phyloP scores from a whole-genome alignment of 2,797 vertebrate genomes.

The Tenualosa ilisha region DNA sequence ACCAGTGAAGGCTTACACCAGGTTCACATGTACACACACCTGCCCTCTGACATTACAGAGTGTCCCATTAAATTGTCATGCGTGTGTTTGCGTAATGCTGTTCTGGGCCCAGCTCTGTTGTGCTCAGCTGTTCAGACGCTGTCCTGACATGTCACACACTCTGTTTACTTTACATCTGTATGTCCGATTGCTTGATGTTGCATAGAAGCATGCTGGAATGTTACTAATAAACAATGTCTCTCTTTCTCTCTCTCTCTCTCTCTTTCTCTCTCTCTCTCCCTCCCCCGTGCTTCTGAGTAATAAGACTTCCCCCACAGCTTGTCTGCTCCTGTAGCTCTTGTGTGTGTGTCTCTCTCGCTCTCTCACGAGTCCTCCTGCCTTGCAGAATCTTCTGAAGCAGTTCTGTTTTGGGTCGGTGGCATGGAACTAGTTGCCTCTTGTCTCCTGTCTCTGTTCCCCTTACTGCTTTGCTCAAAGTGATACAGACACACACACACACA shows the following conservation, averaged over 20 bases:
- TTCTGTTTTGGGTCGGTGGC: conserved; percentile 98
- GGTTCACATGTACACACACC: not conserved
- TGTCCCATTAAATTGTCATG: not conserved
- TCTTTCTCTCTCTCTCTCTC: conserved; percentile 13
- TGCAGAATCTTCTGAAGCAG: conserved; percentile 92
- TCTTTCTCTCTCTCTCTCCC: conserved; percentile 44
- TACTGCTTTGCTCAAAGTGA: conserved; percentile 67
- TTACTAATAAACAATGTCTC: not conserved
- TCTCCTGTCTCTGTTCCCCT: conserved; percentile 71
- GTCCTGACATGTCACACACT: not conserved
- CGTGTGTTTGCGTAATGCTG: not conserved
- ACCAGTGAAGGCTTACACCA: no score
- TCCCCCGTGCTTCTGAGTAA: not conserved
- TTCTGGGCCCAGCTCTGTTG: not conserved
- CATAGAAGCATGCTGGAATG: not conserved
- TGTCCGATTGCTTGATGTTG: not conserved
- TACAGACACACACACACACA: conserved; percentile 67
- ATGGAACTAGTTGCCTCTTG: conserved; percentile 87
- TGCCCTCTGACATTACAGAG: not conserved
- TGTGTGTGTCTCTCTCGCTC: not conserved
- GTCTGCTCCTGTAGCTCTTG: not conserved
- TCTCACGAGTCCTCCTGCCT: conserved; percentile 64
- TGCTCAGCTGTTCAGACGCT: not conserved
- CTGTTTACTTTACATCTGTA: not conserved
- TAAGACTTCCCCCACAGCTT: not conserved